Evolutionary conservation across 2,113 vertebrate genomes (phyloP), one percentile per base, ranked within the genome.

Genomic region (Podilymbus podiceps): DNA sequence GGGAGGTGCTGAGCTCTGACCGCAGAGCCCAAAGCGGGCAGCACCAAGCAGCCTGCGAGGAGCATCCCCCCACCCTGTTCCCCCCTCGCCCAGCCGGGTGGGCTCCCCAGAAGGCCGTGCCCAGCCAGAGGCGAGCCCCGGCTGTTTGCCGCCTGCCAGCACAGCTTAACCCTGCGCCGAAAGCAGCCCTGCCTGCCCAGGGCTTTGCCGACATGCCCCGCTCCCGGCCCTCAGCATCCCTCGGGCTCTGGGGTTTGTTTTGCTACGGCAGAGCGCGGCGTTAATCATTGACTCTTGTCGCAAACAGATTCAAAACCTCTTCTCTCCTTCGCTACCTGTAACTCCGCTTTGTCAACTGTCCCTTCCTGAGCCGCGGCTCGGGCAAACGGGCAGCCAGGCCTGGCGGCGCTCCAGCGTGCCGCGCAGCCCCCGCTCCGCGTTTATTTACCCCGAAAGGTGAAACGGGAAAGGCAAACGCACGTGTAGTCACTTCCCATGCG

Each of bases 371-470:
- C 49, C 25, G 2, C 3, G 3, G 88, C 46, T 15, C 21, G 47
- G 47, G 74, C 53, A 82, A 50, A 77, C 8, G 50, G 2, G 0
- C 44, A n/a, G 73, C 33, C 28, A 4, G 49, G 31, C 44, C 30
- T 20, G 11, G 21, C 18, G 9, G 24, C 79, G 11, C 33, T 44
- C 23, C 38, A 21, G 64, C 6, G 2, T 5, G 14, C 24, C 1
- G 2, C 3, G 2, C 49, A 60, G 58, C 28, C 59, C 53, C 72
- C 0, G 1, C 24, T 17, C 7, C 0, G 20, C 8, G n/a, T 69
- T 90, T 80, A 44, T 79, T 95, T 42, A 68, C 72, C 72, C 63
- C 2, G 4, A n/a, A n/a, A 9, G 49, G 40, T 46, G 49, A 75
- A 62, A 77, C 3, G 64, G 42, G 69, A 56, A 74, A 73, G 85